Conservation (phyloP, 2,888 invertebrate genomes). For the Pterostichus madidus region DNA sequence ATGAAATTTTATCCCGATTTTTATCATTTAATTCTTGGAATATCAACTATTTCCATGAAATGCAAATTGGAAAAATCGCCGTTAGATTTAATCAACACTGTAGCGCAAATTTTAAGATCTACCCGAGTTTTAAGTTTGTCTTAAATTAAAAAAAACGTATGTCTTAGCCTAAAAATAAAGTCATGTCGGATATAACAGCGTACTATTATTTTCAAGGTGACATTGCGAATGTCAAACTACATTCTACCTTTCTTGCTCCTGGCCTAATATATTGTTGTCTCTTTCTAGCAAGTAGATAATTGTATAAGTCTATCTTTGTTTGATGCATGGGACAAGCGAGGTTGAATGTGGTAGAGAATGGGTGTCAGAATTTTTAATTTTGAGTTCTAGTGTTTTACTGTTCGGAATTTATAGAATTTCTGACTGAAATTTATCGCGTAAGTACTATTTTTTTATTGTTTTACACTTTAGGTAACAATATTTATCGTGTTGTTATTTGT, state of each 20-base stretch:
- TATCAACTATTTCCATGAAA: slow-evolving; percentile 82
- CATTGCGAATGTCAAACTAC: slow-evolving; percentile 2
- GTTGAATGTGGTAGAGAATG: background rate
- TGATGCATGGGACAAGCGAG: background rate
- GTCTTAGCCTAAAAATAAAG: slow-evolving; percentile 6
- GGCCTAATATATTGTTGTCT: background rate
- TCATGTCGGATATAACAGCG: slow-evolving; percentile 31
- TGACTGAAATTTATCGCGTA: slow-evolving; percentile 60
- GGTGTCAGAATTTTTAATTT: slow-evolving; percentile 28
- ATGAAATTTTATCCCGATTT: slow-evolving; percentile 86
- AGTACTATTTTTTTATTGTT: slow-evolving; percentile 39
- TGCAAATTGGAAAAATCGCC: slow-evolving; percentile 80
- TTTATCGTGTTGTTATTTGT: background rate
- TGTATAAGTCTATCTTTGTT: background rate
- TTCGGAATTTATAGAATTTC: slow-evolving; percentile 48
- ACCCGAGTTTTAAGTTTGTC: slow-evolving; percentile 84
- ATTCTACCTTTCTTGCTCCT: background rate
- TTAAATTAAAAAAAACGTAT: slow-evolving; percentile 72
- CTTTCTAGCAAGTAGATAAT: background rate
- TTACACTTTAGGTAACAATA: background rate
- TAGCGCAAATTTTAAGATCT: slow-evolving; percentile 81
- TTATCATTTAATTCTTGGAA: slow-evolving; percentile 84
- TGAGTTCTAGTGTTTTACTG: background rate
- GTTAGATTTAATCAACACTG: slow-evolving; percentile 81
- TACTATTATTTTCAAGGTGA: slow-evolving; percentile 46